A percentile compares a stretch with the other conserved stretches of the same genome.
Conservation (phyloP, 2,888 invertebrate species). For the Anoncus sp. region DNA sequence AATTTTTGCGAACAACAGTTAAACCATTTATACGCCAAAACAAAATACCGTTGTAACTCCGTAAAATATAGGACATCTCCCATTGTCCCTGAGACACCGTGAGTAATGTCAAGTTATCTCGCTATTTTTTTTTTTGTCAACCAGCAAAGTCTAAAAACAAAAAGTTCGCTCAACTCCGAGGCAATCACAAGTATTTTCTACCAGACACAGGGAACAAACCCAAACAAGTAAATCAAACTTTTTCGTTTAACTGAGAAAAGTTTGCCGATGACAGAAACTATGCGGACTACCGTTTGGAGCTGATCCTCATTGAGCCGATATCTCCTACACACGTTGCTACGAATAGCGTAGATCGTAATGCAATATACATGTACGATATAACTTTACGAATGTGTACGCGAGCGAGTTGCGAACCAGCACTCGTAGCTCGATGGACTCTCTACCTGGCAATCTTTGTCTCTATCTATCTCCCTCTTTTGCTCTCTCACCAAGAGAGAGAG, state of each 20-base stretch:
- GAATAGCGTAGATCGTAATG: constrained; percentile 32
- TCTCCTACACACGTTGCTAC: neutral
- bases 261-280: neutral
- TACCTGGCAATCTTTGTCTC: constrained; percentile 22
- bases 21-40: neutral
- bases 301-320: constrained; percentile 21
- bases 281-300: neutral
- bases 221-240: neutral
- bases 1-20: neutral
- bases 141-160: neutral
- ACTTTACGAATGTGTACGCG: constrained; percentile 7
- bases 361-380: constrained; percentile 14
- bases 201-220: too few species aligned
- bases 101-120: neutral
- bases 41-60: neutral
- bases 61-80: neutral
- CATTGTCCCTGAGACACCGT: constrained; percentile 1
- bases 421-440: constrained; percentile 21
- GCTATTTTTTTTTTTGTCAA: neutral
- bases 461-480: constrained; percentile 7
- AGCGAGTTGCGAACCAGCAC: constrained; percentile 13
- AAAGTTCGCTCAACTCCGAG: too few species aligned
- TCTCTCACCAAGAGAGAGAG: neutral
- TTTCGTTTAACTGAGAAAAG: neutral
- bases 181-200: neutral